Conservation (phyloP, 1,140 invertebrate genomes). For the Chlorops oryzae region DNA sequence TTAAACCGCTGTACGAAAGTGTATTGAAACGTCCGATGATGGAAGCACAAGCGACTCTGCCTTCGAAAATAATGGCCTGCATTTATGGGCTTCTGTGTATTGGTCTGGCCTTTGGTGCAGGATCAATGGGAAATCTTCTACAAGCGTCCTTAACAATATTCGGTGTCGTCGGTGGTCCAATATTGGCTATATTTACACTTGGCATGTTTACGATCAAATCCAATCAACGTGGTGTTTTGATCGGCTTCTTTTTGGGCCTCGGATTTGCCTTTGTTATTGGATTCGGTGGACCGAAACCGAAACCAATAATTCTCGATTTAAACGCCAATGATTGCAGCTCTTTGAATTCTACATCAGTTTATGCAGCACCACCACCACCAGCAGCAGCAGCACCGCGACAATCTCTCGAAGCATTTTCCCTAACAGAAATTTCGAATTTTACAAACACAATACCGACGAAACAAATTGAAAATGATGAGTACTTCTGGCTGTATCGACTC, state of each 20-base stretch:
- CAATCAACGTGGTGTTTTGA: constrained; percentile 65
- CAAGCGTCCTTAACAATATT: constrained; percentile 72
- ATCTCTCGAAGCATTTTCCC: background rate
- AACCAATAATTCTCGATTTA: constrained; percentile 51
- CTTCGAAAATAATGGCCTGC: constrained; percentile 60
- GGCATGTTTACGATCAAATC: constrained; percentile 65
- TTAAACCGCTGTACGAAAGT: constrained; percentile 53
- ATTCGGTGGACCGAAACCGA: constrained; percentile 72
- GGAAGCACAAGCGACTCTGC: constrained; percentile 41
- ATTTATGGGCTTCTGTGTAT: constrained; percentile 66
- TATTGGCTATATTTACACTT: constrained; percentile 70
- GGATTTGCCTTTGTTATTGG: constrained; percentile 74
- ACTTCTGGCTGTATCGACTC: constrained; percentile 50
- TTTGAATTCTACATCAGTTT: constrained; percentile 2
- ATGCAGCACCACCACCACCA: background rate
- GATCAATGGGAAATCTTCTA: constrained; percentile 65
- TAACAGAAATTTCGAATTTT: background rate
- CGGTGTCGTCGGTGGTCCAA: constrained; percentile 72
- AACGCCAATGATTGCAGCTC: constrained; percentile 54
- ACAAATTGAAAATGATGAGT: constrained; percentile 21
- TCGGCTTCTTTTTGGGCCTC: constrained; percentile 62
- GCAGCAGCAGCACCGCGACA: constrained; percentile 1
- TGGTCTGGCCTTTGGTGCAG: constrained; percentile 61
- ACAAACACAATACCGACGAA: background rate
- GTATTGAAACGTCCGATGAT: constrained; percentile 34